phyloP scores from a whole-genome alignment of 1,140 invertebrate species.

The Diabrotica virgifera region DNA sequence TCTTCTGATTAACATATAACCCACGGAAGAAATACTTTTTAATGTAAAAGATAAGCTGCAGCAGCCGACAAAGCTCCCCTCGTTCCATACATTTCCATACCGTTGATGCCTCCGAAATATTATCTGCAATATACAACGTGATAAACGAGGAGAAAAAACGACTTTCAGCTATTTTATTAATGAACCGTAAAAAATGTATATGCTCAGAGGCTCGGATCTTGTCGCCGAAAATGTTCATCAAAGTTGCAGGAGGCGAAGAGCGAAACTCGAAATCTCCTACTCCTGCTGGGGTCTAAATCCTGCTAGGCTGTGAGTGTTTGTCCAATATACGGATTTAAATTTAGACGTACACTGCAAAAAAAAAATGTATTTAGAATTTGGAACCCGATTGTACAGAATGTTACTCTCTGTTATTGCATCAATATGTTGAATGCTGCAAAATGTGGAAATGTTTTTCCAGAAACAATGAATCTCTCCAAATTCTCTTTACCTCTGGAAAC shows the following conservation, averaged over 20 bases:
- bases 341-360: no score
- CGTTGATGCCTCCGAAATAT: background rate
- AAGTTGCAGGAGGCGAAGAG: slow-evolving; percentile 18
- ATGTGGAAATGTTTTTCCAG: no score
- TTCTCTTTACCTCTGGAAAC: no score
- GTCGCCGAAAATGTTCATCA: slow-evolving; percentile 24
- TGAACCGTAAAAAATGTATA: slow-evolving; percentile 21
- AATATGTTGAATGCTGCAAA: no score
- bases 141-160: slow-evolving; percentile 1
- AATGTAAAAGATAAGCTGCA: background rate
- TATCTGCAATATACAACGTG: slow-evolving; percentile 2
- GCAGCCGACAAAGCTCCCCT: background rate
- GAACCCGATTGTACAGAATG: no score
- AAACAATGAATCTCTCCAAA: no score
- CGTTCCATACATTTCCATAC: background rate
- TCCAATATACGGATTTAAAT: no score
- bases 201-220: slow-evolving; percentile 6
- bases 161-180: slow-evolving; percentile 9
- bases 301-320: no score
- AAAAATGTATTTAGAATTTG: no score
- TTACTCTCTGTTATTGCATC: no score
- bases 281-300: background rate
- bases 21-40: background rate
- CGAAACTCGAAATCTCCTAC: background rate
- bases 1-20: no score